These are phyloP conservation scores for Urocitellus parryii DNA, from an alignment of 2,113 vertebrate species.

Conservation along the genomic window DNA sequence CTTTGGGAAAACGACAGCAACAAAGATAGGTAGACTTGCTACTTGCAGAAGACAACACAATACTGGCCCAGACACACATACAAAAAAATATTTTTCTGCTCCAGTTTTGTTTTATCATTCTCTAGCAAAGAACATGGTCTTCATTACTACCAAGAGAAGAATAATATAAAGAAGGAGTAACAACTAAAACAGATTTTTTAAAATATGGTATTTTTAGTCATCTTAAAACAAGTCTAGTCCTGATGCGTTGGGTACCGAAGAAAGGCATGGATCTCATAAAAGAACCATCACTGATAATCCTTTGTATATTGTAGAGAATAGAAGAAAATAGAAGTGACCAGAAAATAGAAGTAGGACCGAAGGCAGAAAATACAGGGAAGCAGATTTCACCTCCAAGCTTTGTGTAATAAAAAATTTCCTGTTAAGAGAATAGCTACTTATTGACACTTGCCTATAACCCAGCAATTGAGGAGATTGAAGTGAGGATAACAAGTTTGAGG, in stretches of 20 bases:
- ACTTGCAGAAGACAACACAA: background rate
- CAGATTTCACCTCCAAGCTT: conserved; percentile 5
- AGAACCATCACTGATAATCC: background rate
- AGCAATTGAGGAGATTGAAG: no score
- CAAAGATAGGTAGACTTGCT: background rate
- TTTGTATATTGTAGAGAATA: background rate
- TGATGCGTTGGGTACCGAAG: background rate
- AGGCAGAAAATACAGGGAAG: background rate
- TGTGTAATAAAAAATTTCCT: background rate
- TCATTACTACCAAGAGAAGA: background rate
- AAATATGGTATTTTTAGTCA: no score
- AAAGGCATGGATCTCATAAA: background rate
- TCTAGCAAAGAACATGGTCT: background rate
- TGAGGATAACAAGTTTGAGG: no score
- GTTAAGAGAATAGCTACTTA: no score
- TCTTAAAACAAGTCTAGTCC: background rate
- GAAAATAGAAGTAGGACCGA: background rate
- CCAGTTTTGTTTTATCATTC: conserved; percentile 26
- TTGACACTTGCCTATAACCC: no score
- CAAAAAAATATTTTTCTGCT: background rate
- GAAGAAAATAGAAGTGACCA: background rate
- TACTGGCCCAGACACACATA: background rate
- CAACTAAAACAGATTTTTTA: no score
- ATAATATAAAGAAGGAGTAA: background rate
- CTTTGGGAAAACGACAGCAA: background rate